Evolutionary conservation across 1,140 invertebrate species (phyloP).

Genomic region (Galleria mellonella): DNA sequence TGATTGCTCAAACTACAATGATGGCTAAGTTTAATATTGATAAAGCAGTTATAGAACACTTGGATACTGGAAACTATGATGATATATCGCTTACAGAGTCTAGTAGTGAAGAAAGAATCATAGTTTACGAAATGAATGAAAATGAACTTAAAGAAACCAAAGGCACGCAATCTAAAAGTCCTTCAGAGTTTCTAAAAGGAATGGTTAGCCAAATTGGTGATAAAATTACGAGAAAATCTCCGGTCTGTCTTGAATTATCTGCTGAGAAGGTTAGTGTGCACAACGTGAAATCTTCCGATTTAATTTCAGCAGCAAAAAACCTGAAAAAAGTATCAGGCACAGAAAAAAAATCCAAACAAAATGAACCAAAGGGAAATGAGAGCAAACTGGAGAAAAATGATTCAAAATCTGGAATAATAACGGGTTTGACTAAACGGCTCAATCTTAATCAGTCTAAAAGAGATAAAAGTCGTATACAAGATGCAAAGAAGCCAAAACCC

Average conservation of each 20-base stretch:
- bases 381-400: slow-evolving; percentile 15
- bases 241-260: slow-evolving; percentile 2
- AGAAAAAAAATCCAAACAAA: slow-evolving; percentile 10
- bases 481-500: slow-evolving; percentile 41
- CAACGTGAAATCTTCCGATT: slow-evolving; percentile 37
- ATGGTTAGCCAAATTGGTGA: slow-evolving; percentile 22
- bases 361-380: slow-evolving; percentile 11
- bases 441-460: slow-evolving; percentile 58
- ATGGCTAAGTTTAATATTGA: slow-evolving; percentile 67
- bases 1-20: slow-evolving; percentile 57
- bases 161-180: slow-evolving; percentile 22
- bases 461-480: slow-evolving; percentile 35
- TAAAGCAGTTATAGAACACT: slow-evolving; percentile 51
- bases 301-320: slow-evolving; percentile 32
- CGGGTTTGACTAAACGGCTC: slow-evolving; percentile 48
- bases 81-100: slow-evolving; percentile 58
- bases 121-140: slow-evolving; percentile 32
- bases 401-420: slow-evolving; percentile 40
- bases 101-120: slow-evolving; percentile 52
- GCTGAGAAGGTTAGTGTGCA: slow-evolving; percentile 33
- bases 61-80: slow-evolving; percentile 57
- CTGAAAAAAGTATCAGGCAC: slow-evolving; percentile 21
- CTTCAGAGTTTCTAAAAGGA: slow-evolving; percentile 28
- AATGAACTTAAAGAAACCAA: slow-evolving; percentile 12
- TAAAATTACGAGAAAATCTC: slow-evolving; percentile 19